These are phyloP conservation scores for Aurelia sp. DNA, from an alignment of 30 jellyfish, hydroid and myxozoan species.

Conservation along the genomic window DNA sequence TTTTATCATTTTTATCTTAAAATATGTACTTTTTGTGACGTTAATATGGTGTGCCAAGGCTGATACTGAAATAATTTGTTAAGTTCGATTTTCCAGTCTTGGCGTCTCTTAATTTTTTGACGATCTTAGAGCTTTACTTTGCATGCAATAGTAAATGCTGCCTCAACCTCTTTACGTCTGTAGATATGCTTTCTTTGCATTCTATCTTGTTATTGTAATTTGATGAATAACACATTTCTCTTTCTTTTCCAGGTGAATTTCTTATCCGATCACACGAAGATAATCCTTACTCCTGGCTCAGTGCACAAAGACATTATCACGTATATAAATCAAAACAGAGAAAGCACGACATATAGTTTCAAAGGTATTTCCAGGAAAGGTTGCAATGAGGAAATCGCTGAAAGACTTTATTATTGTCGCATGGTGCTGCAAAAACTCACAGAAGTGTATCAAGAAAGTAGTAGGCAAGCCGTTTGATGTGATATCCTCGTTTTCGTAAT, in stretches of 20 bases:
- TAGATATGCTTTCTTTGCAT: no score
- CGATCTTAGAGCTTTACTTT: no score
- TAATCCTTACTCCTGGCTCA: constrained; percentile 79
- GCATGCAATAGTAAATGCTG: no score
- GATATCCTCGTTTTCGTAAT: not conserved
- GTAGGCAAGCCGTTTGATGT: constrained; percentile 3
- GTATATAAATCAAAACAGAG: constrained; percentile 76
- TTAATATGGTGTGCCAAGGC: no score
- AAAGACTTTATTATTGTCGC: constrained; percentile 90
- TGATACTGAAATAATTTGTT: no score
- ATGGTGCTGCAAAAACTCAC: constrained; percentile 92
- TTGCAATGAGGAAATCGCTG: constrained; percentile 88
- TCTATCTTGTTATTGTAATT: no score
- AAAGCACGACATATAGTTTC: constrained; percentile 71
- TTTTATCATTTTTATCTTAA: no score
- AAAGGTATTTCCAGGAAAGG: constrained; percentile 82
- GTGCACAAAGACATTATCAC: constrained; percentile 76
- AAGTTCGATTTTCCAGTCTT: no score
- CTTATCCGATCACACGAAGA: constrained; percentile 92
- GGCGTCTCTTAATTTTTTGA: no score
- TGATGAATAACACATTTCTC: not conserved
- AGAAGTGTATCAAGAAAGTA: constrained; percentile 78
- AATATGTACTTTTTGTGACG: no score
- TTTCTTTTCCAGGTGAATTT: constrained; percentile 77
- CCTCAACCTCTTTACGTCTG: no score